Percentiles rank a stretch among this genome's conserved stretches.
phyloP scores from a whole-genome alignment of 2,113 vertebrate genomes.

The Porphyrio hochstetteri region DNA sequence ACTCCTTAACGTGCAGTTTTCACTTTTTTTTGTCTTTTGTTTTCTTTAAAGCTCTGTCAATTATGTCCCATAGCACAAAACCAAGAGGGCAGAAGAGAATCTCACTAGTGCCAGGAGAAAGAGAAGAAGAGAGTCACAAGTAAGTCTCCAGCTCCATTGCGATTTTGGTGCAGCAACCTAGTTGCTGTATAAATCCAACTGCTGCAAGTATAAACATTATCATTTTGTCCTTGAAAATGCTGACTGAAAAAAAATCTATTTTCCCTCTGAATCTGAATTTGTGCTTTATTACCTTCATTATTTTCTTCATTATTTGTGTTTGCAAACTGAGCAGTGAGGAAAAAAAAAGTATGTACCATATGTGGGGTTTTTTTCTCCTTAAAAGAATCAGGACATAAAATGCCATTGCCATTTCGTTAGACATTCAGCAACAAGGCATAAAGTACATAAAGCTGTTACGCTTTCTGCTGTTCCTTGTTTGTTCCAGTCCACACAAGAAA shows the following conservation, averaged over 20 bases:
- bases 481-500: neutral
- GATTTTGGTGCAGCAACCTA: neutral
- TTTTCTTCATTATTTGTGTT: conserved; percentile 4
- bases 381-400: neutral
- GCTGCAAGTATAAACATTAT: neutral
- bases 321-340: neutral
- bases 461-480: neutral
- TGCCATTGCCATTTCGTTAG: neutral
- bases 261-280: neutral
- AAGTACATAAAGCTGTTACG: neutral
- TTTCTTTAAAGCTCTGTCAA: neutral
- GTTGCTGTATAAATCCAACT: neutral
- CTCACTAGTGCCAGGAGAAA: neutral
- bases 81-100: neutral
- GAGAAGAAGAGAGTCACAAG: neutral
- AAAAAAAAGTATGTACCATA: neutral
- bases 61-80: neutral
- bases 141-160: neutral
- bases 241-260: neutral
- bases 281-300: neutral
- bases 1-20: neutral
- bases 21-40: neutral
- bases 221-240: neutral
- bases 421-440: neutral
- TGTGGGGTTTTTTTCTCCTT: neutral